These are phyloP conservation scores for Gymnocypris eckloni DNA, from an alignment of 2,797 vertebrate species.

Conservation along the genomic window DNA sequence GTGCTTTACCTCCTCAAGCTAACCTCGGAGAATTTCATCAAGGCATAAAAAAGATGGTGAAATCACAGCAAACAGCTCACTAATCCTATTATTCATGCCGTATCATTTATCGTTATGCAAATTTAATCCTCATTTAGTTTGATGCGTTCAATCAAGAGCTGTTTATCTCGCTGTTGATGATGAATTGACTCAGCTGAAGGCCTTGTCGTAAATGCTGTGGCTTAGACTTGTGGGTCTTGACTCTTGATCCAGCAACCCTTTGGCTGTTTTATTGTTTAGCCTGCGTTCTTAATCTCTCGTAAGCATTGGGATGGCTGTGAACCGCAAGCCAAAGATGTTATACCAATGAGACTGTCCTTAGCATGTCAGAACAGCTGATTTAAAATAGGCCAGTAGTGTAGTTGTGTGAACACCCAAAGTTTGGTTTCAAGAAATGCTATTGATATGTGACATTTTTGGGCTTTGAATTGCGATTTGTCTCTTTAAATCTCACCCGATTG, in stretches of 20 bases:
- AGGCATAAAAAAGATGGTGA: constrained; percentile 10
- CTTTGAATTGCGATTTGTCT: not conserved
- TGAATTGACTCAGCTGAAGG: constrained; percentile 33
- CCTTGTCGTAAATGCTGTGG: not conserved
- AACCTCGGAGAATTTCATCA: constrained; percentile 22
- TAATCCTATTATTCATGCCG: constrained; percentile 34
- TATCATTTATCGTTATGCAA: constrained; percentile 42
- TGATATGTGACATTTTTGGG: not conserved
- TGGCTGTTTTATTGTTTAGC: constrained; percentile 15
- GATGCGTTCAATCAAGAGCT: constrained; percentile 31
- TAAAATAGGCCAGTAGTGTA: not conserved
- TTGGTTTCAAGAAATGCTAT: not conserved
- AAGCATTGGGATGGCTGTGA: not conserved
- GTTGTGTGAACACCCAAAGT: not conserved
- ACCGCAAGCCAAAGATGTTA: not conserved
- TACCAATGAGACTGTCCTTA: not conserved
- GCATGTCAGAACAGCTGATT: constrained; percentile 8
- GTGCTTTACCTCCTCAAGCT: not conserved
- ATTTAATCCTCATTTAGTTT: constrained; percentile 44
- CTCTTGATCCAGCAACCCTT: constrained; percentile 12
- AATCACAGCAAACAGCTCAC: not conserved
- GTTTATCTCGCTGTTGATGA: constrained; percentile 26
- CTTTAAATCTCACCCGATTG: not conserved
- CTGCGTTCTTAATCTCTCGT: constrained; percentile 20
- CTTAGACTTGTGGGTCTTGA: constrained; percentile 1